Evolutionary conservation across 2,888 invertebrate species (phyloP).

Genomic region (Papilio gigon): DNA sequence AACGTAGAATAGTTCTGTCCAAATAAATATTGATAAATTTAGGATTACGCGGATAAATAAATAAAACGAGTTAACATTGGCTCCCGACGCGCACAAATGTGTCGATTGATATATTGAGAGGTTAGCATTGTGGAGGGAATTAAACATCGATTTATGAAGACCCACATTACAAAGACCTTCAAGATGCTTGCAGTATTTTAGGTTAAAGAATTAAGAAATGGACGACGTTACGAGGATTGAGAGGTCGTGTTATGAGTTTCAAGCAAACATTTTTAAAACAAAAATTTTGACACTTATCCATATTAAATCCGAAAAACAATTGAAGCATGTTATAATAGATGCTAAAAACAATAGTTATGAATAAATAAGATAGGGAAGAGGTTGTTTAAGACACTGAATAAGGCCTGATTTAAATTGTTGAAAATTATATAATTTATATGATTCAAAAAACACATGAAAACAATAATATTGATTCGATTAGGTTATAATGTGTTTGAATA

Average conservation of each 20-base stretch:
- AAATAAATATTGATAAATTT: slow-evolving; percentile 64
- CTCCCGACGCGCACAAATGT: slow-evolving; percentile 25
- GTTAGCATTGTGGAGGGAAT: slow-evolving; percentile 21
- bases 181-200: background rate
- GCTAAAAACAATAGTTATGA: too few species aligned
- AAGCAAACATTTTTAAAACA: too few species aligned
- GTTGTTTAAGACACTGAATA: too few species aligned
- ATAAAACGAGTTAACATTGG: slow-evolving; percentile 46
- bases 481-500: slow-evolving; percentile 10
- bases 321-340: too few species aligned
- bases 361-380: too few species aligned
- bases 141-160: slow-evolving; percentile 14
- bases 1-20: slow-evolving; percentile 48
- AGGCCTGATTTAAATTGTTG: background rate
- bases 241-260: too few species aligned
- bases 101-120: slow-evolving; percentile 22
- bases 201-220: background rate
- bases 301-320: too few species aligned
- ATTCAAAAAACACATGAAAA: background rate
- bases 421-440: background rate
- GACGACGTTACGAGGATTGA: too few species aligned
- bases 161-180: background rate
- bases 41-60: slow-evolving; percentile 54
- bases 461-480: background rate
- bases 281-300: too few species aligned